Percentiles rank a stretch among this genome's conserved stretches.
phyloP scores from a whole-genome alignment of 2,888 invertebrate genomes.

The Drosophila demipolita region DNA sequence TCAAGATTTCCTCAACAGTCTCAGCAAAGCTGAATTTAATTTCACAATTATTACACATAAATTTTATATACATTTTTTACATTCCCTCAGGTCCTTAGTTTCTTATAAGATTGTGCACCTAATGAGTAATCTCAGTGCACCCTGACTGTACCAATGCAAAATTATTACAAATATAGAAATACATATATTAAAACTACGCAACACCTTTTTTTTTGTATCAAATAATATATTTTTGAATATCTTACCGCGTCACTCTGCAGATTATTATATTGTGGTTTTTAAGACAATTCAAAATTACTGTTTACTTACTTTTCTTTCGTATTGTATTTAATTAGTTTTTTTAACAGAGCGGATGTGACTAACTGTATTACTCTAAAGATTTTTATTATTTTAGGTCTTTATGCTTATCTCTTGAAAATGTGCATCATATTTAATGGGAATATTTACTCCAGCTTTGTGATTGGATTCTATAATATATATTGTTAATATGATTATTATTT shows the following conservation, averaged over 20 bases:
- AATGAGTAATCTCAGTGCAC: constrained; percentile 26
- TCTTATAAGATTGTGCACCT: constrained; percentile 31
- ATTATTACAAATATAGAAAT: constrained; percentile 13
- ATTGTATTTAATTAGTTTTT: neutral
- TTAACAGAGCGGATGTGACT: neutral
- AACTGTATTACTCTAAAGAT: neutral
- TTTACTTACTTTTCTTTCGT: too few relatives aligned
- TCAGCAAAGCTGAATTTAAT: constrained; percentile 43
- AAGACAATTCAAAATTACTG: neutral
- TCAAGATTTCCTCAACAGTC: constrained; percentile 14
- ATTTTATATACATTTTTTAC: neutral
- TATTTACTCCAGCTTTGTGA: neutral
- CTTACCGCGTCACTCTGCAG: neutral
- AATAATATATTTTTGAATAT: neutral
- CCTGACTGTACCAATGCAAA: constrained; percentile 13
- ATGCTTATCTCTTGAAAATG: neutral
- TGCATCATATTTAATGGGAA: neutral
- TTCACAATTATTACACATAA: constrained; percentile 13
- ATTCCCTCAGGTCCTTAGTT: constrained; percentile 32
- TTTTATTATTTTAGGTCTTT: neutral
- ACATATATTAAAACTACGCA: constrained; percentile 1
- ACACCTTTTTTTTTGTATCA: neutral
- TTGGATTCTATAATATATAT: neutral
- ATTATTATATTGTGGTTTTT: neutral
- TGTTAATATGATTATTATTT: neutral